phyloP scores from a whole-genome alignment of 2,888 invertebrate species.

The Epsilonema sp. region DNA sequence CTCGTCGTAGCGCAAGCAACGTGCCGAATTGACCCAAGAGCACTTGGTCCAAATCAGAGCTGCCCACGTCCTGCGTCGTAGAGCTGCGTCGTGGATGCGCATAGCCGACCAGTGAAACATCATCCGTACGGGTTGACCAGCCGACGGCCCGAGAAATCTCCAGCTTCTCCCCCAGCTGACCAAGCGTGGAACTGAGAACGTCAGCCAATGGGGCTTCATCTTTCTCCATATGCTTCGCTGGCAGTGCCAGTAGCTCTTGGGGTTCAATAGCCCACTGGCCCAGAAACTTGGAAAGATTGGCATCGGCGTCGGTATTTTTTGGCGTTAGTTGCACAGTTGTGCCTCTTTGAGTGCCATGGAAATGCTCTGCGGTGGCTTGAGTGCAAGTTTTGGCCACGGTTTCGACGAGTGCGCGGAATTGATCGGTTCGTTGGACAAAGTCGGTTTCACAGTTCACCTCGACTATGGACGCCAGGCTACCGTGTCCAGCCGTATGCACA shows the following conservation, averaged over 20 bases:
- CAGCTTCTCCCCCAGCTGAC: neutral
- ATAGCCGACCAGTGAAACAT: neutral
- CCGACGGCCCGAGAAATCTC: neutral
- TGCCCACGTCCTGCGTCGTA: neutral
- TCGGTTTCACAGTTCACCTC: conserved; percentile 94
- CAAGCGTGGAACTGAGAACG: neutral
- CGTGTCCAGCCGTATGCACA: conserved; percentile 44
- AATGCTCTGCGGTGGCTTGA: too few relatives aligned
- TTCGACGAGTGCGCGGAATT: conserved; percentile 57
- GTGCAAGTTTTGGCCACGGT: too few relatives aligned
- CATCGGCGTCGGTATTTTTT: too few relatives aligned
- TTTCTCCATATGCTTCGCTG: too few relatives aligned
- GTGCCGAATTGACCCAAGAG: conserved; percentile 9
- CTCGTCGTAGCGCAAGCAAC: conserved; percentile 2
- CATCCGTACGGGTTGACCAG: neutral
- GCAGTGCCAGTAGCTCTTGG: too few relatives aligned
- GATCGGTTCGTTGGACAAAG: conserved; percentile 80
- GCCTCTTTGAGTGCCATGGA: too few relatives aligned
- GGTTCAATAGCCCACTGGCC: too few relatives aligned
- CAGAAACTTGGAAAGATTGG: too few relatives aligned
- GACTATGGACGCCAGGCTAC: conserved; percentile 51
- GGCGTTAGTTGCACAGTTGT: too few relatives aligned
- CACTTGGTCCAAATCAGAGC: neutral
- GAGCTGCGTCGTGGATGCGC: neutral
- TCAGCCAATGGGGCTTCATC: neutral